These are phyloP conservation scores for Pteropus rufus DNA, from an alignment of 2,797 vertebrate genomes.

Conservation along the genomic window DNA sequence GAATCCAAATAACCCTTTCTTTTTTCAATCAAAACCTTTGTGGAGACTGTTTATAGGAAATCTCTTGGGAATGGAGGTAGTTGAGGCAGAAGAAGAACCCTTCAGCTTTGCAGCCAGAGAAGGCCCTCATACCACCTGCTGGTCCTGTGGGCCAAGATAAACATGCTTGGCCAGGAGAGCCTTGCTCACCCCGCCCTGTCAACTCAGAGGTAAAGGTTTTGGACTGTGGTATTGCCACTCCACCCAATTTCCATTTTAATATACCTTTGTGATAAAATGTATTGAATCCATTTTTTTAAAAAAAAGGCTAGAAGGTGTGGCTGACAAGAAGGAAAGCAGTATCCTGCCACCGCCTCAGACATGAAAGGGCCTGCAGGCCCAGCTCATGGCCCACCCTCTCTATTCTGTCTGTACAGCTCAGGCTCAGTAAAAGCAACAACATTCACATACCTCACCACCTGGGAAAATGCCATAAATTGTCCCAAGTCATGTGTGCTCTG, in stretches of 20 bases:
- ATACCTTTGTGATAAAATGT: constrained; percentile 71
- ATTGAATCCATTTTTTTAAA: constrained; percentile 52
- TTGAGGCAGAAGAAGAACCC: constrained; percentile 27
- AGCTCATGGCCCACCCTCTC: not conserved
- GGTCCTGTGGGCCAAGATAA: constrained; percentile 63
- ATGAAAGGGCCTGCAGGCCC: not conserved
- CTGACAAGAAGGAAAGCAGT: constrained; percentile 63
- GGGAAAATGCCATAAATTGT: constrained; percentile 54
- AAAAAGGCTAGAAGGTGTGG: constrained; percentile 55
- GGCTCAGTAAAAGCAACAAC: constrained; percentile 14
- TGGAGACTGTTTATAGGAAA: not conserved
- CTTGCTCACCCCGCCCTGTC: constrained; percentile 38
- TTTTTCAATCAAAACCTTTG: constrained; percentile 14
- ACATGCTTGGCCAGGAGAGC: constrained; percentile 25
- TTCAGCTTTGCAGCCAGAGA: not conserved
- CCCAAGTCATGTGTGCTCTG: not conserved
- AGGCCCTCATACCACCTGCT: not conserved
- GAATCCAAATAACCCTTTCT: not conserved
- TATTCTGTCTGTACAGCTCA: not conserved
- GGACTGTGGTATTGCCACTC: constrained; percentile 45
- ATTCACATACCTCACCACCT: not conserved
- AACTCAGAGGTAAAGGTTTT: constrained; percentile 46
- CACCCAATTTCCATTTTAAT: constrained; percentile 72
- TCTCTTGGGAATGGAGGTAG: not conserved
- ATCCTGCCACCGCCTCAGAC: constrained; percentile 55